Evolutionary conservation across 2,113 vertebrate species (phyloP).

Genomic region (Phaethornis superciliosus): DNA sequence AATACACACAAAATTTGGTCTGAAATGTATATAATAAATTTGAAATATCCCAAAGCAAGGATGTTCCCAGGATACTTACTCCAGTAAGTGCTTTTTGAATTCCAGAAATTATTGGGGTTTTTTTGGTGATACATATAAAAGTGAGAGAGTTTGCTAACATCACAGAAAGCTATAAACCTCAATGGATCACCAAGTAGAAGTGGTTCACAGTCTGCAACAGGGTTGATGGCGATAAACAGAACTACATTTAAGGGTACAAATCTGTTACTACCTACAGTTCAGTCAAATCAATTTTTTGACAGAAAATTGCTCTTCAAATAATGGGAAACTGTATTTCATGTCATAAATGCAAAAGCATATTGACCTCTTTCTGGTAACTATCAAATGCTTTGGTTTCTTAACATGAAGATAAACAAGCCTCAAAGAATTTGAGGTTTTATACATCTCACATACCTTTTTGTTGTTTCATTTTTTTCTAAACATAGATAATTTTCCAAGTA

Average conservation of each 20-base stretch:
- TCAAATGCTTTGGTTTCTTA: neutral
- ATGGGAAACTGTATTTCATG: neutral
- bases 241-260: neutral
- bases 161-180: neutral
- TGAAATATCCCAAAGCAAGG: neutral
- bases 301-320: slow-evolving; percentile 12
- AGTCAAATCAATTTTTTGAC: neutral
- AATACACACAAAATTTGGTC: neutral
- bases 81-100: neutral
- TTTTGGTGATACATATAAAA: neutral
- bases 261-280: neutral
- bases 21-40: neutral
- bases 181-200: neutral
- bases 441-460: neutral
- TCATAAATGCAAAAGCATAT: neutral
- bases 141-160: neutral
- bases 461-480: neutral
- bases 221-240: neutral
- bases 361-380: neutral
- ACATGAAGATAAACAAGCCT: neutral
- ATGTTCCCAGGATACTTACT: neutral
- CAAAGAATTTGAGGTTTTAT: neutral
- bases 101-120: neutral
- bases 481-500: neutral
- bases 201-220: neutral